Percentiles rank a stretch among this genome's conserved stretches.
Evolutionary conservation across 2,113 vertebrate species (phyloP).

Genomic region (Elephantulus edwardii): DNA sequence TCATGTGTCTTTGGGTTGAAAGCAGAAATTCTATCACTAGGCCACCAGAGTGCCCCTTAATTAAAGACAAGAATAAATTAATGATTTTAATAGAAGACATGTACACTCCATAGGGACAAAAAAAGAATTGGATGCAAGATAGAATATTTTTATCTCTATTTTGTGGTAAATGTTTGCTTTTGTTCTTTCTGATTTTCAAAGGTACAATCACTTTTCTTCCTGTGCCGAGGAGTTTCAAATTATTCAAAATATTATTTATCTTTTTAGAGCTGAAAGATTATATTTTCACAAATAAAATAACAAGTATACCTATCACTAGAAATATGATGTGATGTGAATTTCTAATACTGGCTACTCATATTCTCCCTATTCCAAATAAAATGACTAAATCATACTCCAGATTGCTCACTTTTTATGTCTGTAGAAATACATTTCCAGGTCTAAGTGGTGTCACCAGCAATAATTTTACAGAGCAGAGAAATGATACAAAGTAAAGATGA

Average conservation of each 20-base stretch:
- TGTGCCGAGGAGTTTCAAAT: neutral
- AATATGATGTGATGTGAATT: neutral
- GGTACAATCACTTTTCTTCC: no score
- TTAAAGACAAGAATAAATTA: conserved; percentile 19
- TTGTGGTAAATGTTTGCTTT: neutral
- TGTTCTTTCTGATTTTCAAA: neutral
- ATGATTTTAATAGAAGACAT: neutral
- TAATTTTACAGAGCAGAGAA: conserved; percentile 2
- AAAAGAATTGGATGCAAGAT: neutral
- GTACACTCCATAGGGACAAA: neutral
- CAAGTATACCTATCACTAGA: neutral
- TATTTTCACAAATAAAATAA: conserved; percentile 1
- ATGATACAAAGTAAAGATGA: neutral
- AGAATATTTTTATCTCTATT: conserved; percentile 1
- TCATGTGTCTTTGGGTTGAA: no score
- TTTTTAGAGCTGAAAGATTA: neutral
- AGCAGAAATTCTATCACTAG: no score
- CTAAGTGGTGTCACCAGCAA: neutral
- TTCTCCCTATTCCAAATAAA: neutral
- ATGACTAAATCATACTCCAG: neutral
- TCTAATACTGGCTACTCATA: neutral
- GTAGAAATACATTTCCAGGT: neutral
- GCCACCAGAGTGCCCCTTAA: no score
- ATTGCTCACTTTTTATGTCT: neutral
- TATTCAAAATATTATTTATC: neutral